A percentile compares a stretch with the other conserved stretches of the same genome.
Evolutionary conservation across 2,888 invertebrate species (phyloP).

Genomic region (Xiphydria camelus): DNA sequence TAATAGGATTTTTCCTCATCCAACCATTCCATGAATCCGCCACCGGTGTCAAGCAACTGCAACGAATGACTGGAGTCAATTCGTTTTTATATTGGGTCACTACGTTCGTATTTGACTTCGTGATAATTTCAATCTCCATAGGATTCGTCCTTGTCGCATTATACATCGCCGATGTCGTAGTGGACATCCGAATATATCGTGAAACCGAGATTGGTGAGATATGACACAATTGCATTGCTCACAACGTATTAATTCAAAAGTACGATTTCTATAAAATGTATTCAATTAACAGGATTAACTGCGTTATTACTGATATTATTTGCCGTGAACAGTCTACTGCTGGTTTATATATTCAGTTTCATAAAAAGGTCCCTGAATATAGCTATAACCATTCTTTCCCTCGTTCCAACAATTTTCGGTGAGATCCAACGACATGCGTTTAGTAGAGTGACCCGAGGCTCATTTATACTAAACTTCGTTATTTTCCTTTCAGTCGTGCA

Average conservation of each 20-base stretch:
- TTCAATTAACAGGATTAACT: no score
- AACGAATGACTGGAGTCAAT: conserved; percentile 69
- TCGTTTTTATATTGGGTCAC: conserved; percentile 67
- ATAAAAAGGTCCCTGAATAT: conserved; percentile 40
- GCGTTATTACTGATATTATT: no score
- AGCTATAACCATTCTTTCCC: conserved; percentile 35
- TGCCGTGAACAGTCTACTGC: conserved; percentile 65
- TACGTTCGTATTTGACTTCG: conserved; percentile 64
- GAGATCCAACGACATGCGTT: no score
- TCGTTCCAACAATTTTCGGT: no score
- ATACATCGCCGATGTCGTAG: conserved; percentile 36
- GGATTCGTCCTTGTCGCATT: conserved; percentile 34
- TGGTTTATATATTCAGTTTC: conserved; percentile 48
- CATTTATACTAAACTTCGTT: no score
- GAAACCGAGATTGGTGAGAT: conserved; percentile 57
- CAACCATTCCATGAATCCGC: conserved; percentile 68
- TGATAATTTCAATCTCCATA: conserved; percentile 48
- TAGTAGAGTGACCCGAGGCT: no score
- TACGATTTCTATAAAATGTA: not conserved
- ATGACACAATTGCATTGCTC: conserved; percentile 1
- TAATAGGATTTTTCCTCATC: conserved; percentile 62
- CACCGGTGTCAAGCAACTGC: conserved; percentile 68
- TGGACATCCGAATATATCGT: conserved; percentile 39
- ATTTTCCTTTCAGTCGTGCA: no score
- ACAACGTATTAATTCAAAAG: no score